These are phyloP conservation scores for Chironex yamaguchii DNA, from an alignment of 30 jellyfish, hydroid and myxozoan species.

Conservation along the genomic window DNA sequence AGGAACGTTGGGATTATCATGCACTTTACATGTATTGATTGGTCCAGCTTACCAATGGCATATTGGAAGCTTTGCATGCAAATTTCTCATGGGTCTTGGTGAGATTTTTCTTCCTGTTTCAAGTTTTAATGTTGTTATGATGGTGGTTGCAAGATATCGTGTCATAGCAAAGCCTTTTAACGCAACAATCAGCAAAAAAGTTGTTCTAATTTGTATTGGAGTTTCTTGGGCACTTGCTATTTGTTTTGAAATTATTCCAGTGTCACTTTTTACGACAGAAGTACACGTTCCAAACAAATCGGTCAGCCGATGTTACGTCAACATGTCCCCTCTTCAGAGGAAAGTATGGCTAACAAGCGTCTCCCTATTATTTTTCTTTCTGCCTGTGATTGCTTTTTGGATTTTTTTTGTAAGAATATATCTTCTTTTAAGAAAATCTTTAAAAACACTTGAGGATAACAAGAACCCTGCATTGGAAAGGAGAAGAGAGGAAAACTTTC, in stretches of 20 bases:
- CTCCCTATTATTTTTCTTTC: background rate
- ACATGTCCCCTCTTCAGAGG: background rate
- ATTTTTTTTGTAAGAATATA: too few species aligned
- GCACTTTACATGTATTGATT: background rate
- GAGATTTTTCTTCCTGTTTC: background rate
- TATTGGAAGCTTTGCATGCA: background rate
- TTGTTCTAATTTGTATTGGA: background rate
- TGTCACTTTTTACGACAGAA: background rate
- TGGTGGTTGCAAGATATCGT: background rate
- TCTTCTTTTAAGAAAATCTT: background rate
- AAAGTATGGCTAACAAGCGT: background rate
- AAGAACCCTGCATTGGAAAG: background rate
- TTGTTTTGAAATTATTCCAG: background rate
- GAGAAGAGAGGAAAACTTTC: background rate
- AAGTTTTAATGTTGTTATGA: background rate
- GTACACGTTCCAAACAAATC: background rate
- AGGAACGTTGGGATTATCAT: background rate
- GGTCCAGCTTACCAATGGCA: background rate
- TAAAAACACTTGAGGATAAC: background rate
- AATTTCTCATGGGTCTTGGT: background rate
- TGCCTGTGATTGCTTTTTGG: background rate
- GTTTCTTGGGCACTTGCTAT: background rate
- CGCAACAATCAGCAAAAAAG: background rate
- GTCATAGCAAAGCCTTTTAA: background rate
- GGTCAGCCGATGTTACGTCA: background rate